Base-by-base conservation (phyloP, 2,888 invertebrate genomes). In the Bimastos eiseni region DNA sequence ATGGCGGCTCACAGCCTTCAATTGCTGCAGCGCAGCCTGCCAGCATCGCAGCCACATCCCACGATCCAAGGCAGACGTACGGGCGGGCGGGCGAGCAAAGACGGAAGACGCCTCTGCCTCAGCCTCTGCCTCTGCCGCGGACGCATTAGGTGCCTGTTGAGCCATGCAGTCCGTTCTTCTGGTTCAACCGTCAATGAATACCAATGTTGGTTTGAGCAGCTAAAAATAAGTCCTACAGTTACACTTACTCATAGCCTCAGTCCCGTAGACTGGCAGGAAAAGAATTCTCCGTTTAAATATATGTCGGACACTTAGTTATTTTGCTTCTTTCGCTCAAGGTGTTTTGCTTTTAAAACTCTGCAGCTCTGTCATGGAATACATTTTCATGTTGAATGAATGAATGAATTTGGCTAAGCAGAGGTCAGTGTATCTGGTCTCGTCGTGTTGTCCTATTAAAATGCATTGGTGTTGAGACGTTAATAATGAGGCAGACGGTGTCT, bases 181-280 rank as follows among this genome's bases (percentile, higher is more conserved):
- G 70, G 70, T 70, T 70, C 70, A 70, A n/a, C 70, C 70, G 70
- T n/a, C 70, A 70, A 70, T 70, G 70, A n/a, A 70, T 70, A 70
- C 70, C 70, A 70, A 70, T 70, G 70, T 70, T 70, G n/a, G 70
- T n/a, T 13, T 70, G 70, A 8, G 70, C n/a, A 5, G 70, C 70
- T 70, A 70, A 70, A 70, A 70, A 70, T 70, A 70, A 70, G 11
- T n/a, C 70, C 70, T 70, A 70, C n/a, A 70, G 5, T 70, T 70
- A 70, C 70, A 30, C 30, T 70, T 70, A 70, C 70, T n/a, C 70
- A 70, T 30, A 30, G n/a, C 70, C 0, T 70, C 70, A 70, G 70
- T 70, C n/a, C 13, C 70, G n/a, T 30, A 30, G 70, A n/a, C 70
- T 70, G 70, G 70, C 70, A 70, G 8, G n/a, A 70, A 70, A 2